A percentile compares a stretch with the other conserved stretches of the same genome.
phyloP scores from a whole-genome alignment of 2,113 vertebrate species.

The Neolamprologus cancellatus region DNA sequence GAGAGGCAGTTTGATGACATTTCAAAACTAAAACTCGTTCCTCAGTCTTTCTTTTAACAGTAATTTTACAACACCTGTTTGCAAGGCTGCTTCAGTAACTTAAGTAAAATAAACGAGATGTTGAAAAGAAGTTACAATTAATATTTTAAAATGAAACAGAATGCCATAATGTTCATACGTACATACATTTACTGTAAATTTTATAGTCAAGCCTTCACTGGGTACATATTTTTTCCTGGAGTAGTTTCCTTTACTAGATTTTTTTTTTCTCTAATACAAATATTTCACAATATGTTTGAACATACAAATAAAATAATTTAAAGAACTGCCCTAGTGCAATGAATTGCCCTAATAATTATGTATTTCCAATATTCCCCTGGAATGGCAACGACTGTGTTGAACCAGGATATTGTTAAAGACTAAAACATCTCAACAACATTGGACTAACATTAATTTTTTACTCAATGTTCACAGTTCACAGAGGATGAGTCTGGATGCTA shows the following conservation, averaged over 20 bases:
- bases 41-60: background rate
- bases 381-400: background rate
- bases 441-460: background rate
- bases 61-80: background rate
- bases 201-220: no score
- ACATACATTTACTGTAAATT: background rate
- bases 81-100: background rate
- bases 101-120: background rate
- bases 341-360: accelerated
- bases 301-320: background rate
- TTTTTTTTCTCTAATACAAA: background rate
- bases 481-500: background rate
- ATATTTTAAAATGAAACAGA: background rate
- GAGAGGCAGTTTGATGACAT: no score
- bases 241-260: background rate
- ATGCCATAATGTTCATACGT: background rate
- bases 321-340: background rate
- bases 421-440: background rate
- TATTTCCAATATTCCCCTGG: background rate
- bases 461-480: accelerated
- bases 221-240: background rate
- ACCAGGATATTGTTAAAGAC: background rate
- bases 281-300: background rate
- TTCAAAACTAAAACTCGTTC: background rate
- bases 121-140: background rate